Conservation (phyloP, 2,797 vertebrate genomes). For the Sarcoramphus papa region DNA sequence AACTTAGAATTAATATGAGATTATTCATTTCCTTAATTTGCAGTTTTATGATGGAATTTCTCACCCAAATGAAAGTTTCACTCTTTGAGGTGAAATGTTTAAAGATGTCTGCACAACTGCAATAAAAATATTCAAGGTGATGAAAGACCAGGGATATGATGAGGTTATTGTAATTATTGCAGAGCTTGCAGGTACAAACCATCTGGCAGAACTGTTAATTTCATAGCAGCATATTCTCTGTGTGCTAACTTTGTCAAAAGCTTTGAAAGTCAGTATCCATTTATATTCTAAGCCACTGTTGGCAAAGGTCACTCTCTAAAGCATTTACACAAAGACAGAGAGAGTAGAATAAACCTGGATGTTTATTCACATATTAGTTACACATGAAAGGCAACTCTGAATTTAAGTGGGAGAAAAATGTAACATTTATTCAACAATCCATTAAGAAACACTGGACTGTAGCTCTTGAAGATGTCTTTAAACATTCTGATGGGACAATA, state of each 20-base stretch:
- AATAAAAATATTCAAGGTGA: slow-evolving; percentile 62
- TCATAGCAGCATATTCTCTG: slow-evolving; percentile 29
- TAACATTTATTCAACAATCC: background rate
- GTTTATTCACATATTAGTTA: slow-evolving; percentile 38
- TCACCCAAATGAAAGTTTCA: slow-evolving; percentile 11
- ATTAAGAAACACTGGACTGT: background rate
- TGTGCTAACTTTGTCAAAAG: slow-evolving; percentile 46
- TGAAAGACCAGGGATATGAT: slow-evolving; percentile 50
- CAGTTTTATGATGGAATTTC: slow-evolving; percentile 28
- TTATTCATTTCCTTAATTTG: slow-evolving; percentile 49
- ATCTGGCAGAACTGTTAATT: slow-evolving; percentile 65
- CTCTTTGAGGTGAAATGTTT: slow-evolving; percentile 36
- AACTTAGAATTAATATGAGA: slow-evolving; percentile 22
- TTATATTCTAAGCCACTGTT: slow-evolving; percentile 48
- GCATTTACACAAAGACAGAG: slow-evolving; percentile 1
- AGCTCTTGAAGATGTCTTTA: background rate
- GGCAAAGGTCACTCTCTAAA: slow-evolving; percentile 63
- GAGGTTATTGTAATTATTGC: slow-evolving; percentile 61
- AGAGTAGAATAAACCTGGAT: background rate
- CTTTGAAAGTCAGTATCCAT: slow-evolving; percentile 50
- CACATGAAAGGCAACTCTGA: background rate
- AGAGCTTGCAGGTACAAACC: slow-evolving; percentile 63
- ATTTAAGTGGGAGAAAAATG: background rate
- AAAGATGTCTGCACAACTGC: slow-evolving; percentile 49
- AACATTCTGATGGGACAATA: background rate